phyloP scores from a whole-genome alignment of 2,113 vertebrate species.

The Anser cygnoides region DNA sequence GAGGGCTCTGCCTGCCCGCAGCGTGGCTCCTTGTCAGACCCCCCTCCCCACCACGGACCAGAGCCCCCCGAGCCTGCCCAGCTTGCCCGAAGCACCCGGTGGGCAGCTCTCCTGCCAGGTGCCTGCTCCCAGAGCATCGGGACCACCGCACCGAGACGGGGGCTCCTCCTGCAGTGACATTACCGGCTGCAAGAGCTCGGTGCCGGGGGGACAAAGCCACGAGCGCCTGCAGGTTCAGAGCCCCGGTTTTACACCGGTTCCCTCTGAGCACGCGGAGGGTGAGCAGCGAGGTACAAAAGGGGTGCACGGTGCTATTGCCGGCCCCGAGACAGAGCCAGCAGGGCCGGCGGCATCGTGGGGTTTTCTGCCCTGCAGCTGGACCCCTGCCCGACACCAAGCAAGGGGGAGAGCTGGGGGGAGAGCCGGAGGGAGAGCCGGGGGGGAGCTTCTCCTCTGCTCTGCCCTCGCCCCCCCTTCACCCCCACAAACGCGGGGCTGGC shows the following conservation, averaged over 20 bases:
- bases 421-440: too few relatives aligned
- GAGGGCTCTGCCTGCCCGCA: not conserved
- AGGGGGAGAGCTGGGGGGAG: too few relatives aligned
- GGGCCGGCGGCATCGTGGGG: not conserved
- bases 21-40: not conserved
- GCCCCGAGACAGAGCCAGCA: not conserved
- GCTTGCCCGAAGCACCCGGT: accelerated
- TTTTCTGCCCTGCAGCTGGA: too few relatives aligned
- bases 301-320: accelerated
- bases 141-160: accelerated
- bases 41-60: too few relatives aligned
- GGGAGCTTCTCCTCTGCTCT: too few relatives aligned
- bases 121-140: not conserved
- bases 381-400: too few relatives aligned
- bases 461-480: accelerated
- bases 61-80: not conserved
- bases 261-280: accelerated
- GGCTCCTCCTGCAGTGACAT: accelerated
- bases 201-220: not conserved
- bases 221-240: not conserved
- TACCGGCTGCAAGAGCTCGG: not conserved
- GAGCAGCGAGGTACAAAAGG: not conserved
- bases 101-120: not conserved
- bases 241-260: not conserved
- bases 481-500: accelerated